A percentile compares a stretch with the other conserved stretches of the same genome.
Conservation (phyloP, 2,888 invertebrate genomes). For the Tanaodytes sp. region DNA sequence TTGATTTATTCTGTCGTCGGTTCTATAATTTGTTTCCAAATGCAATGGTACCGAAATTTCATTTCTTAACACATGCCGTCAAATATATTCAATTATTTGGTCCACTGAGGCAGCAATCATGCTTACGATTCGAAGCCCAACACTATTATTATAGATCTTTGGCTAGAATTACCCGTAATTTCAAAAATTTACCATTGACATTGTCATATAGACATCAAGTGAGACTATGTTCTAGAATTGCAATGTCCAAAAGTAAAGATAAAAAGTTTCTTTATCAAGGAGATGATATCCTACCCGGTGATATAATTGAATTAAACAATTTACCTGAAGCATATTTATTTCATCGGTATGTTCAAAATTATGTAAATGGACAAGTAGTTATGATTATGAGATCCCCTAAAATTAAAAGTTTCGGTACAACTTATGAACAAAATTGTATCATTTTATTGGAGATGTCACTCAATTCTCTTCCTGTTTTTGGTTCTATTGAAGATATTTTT, state of each 20-base stretch:
- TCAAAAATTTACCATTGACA: constrained; percentile 9
- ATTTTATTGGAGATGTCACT: no score
- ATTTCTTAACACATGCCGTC: constrained; percentile 1
- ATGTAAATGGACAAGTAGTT: no score
- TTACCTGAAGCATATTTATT: constrained; percentile 27
- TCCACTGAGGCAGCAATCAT: constrained; percentile 5
- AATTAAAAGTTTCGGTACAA: no score
- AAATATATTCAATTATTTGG: constrained; percentile 10
- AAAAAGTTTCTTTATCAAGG: constrained; percentile 2
- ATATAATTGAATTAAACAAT: constrained; percentile 25
- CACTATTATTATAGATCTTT: neutral
- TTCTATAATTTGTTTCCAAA: neutral
- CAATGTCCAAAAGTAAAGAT: neutral
- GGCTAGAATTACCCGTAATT: constrained; percentile 5
- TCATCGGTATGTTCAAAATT: no score
- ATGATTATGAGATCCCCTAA: no score
- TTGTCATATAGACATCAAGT: constrained; percentile 11
- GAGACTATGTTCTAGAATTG: constrained; percentile 5
- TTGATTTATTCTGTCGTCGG: neutral
- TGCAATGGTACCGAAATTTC: no score
- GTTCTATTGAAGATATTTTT: no score
- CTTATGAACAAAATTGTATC: no score
- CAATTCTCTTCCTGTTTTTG: no score
- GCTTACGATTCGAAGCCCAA: neutral
- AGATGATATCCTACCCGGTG: constrained; percentile 9